Percentiles rank a stretch among this genome's conserved stretches.
These are phyloP conservation scores for Folsomia candida DNA, from an alignment of 2,888 invertebrate species.

Conservation along the genomic window DNA sequence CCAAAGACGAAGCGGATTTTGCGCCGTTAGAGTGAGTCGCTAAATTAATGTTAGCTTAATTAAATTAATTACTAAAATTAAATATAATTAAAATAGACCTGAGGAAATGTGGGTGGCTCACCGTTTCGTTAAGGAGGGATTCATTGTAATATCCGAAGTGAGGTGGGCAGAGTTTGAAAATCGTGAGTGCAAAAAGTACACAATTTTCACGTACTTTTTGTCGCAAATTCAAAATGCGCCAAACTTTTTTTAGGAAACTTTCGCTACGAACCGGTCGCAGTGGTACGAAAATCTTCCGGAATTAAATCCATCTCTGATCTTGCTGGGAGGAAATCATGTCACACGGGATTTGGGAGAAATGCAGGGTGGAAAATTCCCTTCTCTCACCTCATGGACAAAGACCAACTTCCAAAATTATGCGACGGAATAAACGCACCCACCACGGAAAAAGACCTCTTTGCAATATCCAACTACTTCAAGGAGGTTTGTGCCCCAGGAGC, in stretches of 20 bases:
- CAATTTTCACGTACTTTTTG: too few relatives aligned
- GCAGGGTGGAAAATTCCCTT: constrained; percentile 54
- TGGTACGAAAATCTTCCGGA: constrained; percentile 63
- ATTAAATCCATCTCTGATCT: constrained; percentile 65
- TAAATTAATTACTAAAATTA: too few relatives aligned
- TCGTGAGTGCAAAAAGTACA: not conserved
- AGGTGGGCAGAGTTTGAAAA: constrained; percentile 28
- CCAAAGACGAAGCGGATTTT: constrained; percentile 42
- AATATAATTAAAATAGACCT: too few relatives aligned
- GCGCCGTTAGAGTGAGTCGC: constrained; percentile 40
- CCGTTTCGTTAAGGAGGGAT: constrained; percentile 31
- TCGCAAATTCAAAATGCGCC: not conserved
- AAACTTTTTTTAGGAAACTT: constrained; percentile 25
- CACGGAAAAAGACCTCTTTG: constrained; percentile 40
- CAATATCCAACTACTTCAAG: constrained; percentile 66
- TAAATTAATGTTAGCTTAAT: too few relatives aligned
- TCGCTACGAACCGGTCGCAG: constrained; percentile 59
- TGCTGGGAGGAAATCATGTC: constrained; percentile 70
- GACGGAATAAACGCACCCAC: constrained; percentile 35
- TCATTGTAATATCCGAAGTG: constrained; percentile 38
- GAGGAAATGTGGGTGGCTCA: constrained; percentile 46
- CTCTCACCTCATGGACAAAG: constrained; percentile 47
- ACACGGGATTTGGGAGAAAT: constrained; percentile 73
- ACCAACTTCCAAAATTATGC: constrained; percentile 29
- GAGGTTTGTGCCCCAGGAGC: constrained; percentile 81